phyloP scores from a whole-genome alignment of 2,797 vertebrate species.

The Rhadinocentrus ornatus region DNA sequence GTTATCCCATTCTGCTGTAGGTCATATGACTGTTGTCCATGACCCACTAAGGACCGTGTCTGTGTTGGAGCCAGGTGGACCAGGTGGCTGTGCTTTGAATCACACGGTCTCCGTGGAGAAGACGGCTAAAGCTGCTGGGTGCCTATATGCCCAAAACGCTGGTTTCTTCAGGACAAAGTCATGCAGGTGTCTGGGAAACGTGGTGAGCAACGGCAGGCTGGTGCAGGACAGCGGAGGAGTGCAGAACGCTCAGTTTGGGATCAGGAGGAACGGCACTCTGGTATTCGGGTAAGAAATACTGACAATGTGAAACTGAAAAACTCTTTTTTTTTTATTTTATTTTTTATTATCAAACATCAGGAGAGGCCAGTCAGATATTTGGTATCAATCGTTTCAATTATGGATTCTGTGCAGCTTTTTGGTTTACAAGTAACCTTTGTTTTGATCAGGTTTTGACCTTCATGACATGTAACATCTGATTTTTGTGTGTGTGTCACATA shows the following conservation, averaged over 20 bases:
- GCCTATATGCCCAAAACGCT: constrained; percentile 90
- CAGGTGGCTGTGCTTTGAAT: constrained; percentile 81
- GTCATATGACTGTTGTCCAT: constrained; percentile 86
- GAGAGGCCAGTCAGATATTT: no score
- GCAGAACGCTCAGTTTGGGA: constrained; percentile 97
- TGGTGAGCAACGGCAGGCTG: constrained; percentile 86
- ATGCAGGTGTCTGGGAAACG: constrained; percentile 86
- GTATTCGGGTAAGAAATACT: constrained; percentile 91
- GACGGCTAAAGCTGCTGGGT: constrained; percentile 79
- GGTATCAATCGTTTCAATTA: no score
- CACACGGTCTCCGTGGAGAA: constrained; percentile 79
- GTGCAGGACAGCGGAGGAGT: constrained; percentile 85
- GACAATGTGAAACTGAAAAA: not conserved
- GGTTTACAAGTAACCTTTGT: constrained; percentile 10
- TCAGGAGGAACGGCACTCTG: constrained; percentile 90
- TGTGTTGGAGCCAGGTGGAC: constrained; percentile 88
- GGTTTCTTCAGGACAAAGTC: constrained; percentile 85
- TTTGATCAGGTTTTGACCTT: constrained; percentile 13
- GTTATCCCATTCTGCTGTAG: constrained; percentile 31
- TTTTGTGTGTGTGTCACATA: not conserved
- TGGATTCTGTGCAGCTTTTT: not conserved
- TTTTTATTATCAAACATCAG: no score
- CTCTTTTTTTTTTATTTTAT: not conserved
- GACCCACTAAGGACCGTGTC: constrained; percentile 87
- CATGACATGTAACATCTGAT: not conserved